Evolutionary conservation across 2,113 vertebrate genomes (phyloP), one percentile per base, ranked within the genome.

Genomic region (Lutjanus erythropterus): DNA sequence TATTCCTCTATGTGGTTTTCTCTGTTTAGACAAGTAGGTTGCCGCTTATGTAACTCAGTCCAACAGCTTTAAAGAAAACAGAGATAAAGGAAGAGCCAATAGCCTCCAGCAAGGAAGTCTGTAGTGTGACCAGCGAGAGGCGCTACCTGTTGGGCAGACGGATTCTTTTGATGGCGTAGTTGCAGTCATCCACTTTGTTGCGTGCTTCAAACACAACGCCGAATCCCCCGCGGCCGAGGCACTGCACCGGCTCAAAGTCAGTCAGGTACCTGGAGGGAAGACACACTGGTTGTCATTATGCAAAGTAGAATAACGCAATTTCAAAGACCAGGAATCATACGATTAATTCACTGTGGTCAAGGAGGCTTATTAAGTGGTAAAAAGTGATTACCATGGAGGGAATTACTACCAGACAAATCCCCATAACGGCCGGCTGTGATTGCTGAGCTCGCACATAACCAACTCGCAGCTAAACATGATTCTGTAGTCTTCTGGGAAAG

Each of bases 121-220:
- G 52, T n/a, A 76, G n/a, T 46, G 35, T 21, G 64, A 37, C 15
- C 11, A 44, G 55, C 1, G 15, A 7, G 55, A 27, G 81, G 29
- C 19, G 27, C 84, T 95, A 99, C 98, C 98, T 97, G 92, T 99
- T 99, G 61, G 98, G 98, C 62, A 99, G 95, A 9, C 97, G 97
- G 86, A 99, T 99, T 83, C 98, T 96, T 93, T 99, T 99, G 94
- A 99, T 99, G 67, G 98, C 98, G 23, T 99, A 99, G 91, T 99
- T 96, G 92, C 98, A 99, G 91, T 99, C 98, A 18, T 99, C 98
- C 68, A 99, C 98, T 95, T 99, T 97, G 94, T 99, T 99, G 84
- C 94, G 96, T 60, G 98, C 98, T 94, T 99, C 97, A 93, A 99
- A 99, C 75, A 99, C 98, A 0, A 99, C 98, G 11, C 98, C 98